Evolutionary conservation across 2,797 vertebrate genomes (phyloP).

Genomic region (Notolabrus celidotus): DNA sequence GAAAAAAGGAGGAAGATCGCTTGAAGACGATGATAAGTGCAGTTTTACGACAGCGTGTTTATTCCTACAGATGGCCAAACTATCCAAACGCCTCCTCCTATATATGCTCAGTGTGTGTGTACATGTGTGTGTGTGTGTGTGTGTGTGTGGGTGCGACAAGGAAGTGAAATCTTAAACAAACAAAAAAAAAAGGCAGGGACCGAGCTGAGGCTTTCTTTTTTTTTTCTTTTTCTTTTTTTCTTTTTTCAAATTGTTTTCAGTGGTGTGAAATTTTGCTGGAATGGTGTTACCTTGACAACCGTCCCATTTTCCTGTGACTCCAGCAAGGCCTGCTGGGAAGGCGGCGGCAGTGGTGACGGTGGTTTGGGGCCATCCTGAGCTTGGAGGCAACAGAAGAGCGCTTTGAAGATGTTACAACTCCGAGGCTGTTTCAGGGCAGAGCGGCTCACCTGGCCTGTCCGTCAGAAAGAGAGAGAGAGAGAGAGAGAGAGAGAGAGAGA

Average conservation of each 20-base stretch:
- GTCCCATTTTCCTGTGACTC: constrained; percentile 89
- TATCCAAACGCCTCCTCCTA: constrained; percentile 28
- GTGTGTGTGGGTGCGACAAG: constrained; percentile 20
- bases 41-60: constrained; percentile 45
- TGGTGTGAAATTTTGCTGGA: constrained; percentile 43
- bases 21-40: constrained; percentile 26
- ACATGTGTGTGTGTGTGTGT: constrained; percentile 19
- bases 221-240: too few relatives aligned
- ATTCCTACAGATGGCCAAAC: constrained; percentile 39
- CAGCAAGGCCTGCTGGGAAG: constrained; percentile 86
- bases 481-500: too few relatives aligned
- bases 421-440: constrained; percentile 90
- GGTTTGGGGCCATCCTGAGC: constrained; percentile 89
- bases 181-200: constrained; percentile 26
- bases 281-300: constrained; percentile 89
- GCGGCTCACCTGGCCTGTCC: constrained; percentile 89
- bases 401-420: constrained; percentile 91
- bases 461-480: constrained; percentile 15
- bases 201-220: constrained; percentile 1
- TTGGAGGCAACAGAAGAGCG: constrained; percentile 92
- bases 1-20: constrained; percentile 10
- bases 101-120: constrained; percentile 2
- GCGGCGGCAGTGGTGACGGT: constrained; percentile 65
- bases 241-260: constrained; percentile 37
- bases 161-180: constrained; percentile 57